These are phyloP conservation scores for Aleiodes testaceus DNA, from an alignment of 2,888 invertebrate genomes.

Conservation along the genomic window DNA sequence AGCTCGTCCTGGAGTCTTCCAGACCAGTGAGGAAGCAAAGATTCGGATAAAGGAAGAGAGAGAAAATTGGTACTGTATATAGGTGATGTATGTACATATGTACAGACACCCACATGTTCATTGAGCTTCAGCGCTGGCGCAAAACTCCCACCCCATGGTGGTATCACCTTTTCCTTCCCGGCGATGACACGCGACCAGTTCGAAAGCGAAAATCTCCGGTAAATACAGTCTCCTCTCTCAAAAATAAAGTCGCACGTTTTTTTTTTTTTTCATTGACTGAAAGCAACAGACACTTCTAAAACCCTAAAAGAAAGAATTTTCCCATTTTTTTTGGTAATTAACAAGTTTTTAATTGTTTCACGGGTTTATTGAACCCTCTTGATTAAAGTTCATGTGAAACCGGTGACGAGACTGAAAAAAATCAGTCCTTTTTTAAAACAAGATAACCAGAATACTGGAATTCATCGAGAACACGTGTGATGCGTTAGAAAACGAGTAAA, in stretches of 20 bases:
- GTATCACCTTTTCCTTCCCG: not conserved
- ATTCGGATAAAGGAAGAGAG: too few relatives aligned
- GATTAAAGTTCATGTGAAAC: not conserved
- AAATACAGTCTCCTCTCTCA: not conserved
- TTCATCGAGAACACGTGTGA: not conserved
- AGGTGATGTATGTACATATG: too few relatives aligned
- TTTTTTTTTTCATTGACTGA: too few relatives aligned
- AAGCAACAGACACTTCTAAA: too few relatives aligned
- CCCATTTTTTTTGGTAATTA: not conserved
- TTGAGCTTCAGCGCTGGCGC: slow-evolving; percentile 17
- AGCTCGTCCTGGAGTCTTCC: too few relatives aligned
- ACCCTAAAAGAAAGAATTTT: too few relatives aligned
- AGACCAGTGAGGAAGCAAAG: too few relatives aligned
- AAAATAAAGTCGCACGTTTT: not conserved
- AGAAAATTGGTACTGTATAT: too few relatives aligned
- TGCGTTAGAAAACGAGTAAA: too few relatives aligned
- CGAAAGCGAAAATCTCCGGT: slow-evolving; percentile 1
- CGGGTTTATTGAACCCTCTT: not conserved
- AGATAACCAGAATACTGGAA: not conserved
- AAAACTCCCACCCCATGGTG: slow-evolving; percentile 1
- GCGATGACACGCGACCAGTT: slow-evolving; percentile 11
- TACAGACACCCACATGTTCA: not conserved
- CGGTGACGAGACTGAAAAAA: not conserved
- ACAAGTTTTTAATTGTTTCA: not conserved
- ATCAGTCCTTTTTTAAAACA: not conserved